A percentile compares a stretch with the other conserved stretches of the same genome.
Evolutionary conservation across 1,140 invertebrate genomes (phyloP).

Genomic region (Aporrectodea caliginosa): DNA sequence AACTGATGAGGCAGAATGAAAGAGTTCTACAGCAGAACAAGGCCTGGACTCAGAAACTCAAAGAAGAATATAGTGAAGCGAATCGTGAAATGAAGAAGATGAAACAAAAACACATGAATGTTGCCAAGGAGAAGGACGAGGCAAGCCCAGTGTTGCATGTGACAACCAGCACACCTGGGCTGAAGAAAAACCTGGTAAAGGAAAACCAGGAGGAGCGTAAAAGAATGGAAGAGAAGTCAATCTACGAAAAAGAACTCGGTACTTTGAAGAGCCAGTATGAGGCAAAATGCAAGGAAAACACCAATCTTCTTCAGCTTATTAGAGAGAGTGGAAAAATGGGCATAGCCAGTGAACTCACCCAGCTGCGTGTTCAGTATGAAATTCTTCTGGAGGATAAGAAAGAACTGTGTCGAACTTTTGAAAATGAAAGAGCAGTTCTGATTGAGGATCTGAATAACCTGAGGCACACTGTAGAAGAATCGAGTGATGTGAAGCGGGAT

Average conservation of each 20-base stretch:
- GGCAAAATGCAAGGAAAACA: background rate
- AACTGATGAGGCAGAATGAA: background rate
- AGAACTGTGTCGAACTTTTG: background rate
- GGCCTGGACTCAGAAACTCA: background rate
- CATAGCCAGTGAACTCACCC: background rate
- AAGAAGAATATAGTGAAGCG: background rate
- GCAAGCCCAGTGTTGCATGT: too few relatives aligned
- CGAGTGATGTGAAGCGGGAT: background rate
- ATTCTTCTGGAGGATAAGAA: conserved; percentile 5
- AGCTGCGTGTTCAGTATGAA: background rate
- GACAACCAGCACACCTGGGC: background rate
- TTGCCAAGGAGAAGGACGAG: background rate
- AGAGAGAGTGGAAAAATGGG: background rate
- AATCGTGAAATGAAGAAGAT: background rate
- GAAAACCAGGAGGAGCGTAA: background rate
- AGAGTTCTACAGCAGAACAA: background rate
- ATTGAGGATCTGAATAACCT: background rate
- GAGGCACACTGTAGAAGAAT: background rate
- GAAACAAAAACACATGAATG: too few relatives aligned
- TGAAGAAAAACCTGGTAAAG: background rate
- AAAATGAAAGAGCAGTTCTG: background rate
- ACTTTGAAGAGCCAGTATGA: background rate
- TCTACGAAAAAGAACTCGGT: background rate
- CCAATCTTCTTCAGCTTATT: background rate
- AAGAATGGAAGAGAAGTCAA: background rate